Percentiles rank a stretch among this genome's conserved stretches.
Evolutionary conservation across 1,140 invertebrate genomes (phyloP).

Genomic region (Phenacoccus solenopsis): DNA sequence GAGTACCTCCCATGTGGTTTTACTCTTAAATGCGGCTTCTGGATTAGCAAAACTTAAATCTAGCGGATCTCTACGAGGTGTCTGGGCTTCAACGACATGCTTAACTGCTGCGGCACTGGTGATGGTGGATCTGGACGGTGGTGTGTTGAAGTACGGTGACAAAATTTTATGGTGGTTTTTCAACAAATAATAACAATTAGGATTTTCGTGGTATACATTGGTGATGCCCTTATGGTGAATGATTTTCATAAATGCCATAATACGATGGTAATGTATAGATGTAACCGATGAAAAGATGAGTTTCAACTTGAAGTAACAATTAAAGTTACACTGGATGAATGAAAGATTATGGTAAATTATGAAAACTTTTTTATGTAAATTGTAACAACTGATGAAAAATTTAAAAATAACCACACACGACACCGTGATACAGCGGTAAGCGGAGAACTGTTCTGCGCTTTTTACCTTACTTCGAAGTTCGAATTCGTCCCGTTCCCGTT

Average conservation of each 20-base stretch:
- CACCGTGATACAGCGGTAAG: not conserved
- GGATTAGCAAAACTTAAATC: slow-evolving; percentile 78
- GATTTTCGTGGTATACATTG: not conserved
- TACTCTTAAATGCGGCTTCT: slow-evolving; percentile 77
- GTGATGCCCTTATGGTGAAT: not conserved
- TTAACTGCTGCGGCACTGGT: not conserved
- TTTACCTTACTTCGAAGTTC: not conserved
- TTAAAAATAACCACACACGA: not conserved
- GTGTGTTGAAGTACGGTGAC: not conserved
- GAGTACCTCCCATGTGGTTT: slow-evolving; percentile 85
- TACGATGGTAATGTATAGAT: not conserved
- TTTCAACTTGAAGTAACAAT: not conserved
- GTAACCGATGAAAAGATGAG: not conserved
- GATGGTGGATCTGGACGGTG: not conserved
- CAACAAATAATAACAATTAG: not conserved
- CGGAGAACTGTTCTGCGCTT: not conserved
- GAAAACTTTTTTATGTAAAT: not conserved
- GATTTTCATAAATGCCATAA: not conserved
- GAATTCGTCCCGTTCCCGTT: not conserved
- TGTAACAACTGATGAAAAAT: not conserved
- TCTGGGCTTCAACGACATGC: not conserved
- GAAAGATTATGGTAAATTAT: not conserved
- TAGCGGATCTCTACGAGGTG: slow-evolving; percentile 46
- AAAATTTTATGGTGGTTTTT: not conserved
- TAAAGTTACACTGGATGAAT: not conserved